Evolutionary conservation across 37 sponge, comb jelly and placozoan species (phyloP).

Genomic region (Chondrosia reniformis): DNA sequence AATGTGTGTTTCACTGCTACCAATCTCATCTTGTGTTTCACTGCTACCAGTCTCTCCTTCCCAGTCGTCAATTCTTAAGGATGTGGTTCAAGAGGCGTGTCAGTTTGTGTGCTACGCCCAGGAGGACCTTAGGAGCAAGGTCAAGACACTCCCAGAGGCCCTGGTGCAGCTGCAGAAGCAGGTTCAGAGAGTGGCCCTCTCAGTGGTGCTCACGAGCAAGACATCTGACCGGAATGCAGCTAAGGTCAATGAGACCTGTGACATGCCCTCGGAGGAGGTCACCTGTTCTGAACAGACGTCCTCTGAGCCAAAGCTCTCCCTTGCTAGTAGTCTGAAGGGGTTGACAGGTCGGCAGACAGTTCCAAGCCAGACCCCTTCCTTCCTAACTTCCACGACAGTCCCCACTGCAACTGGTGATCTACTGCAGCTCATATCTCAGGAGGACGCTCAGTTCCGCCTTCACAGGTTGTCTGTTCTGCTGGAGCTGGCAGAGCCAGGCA

Average conservation of each 20-base stretch:
- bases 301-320: background rate
- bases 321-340: background rate
- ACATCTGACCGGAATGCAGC: background rate
- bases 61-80: conserved; percentile 25
- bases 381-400: background rate
- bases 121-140: conserved; percentile 22
- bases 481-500: conserved; percentile 64
- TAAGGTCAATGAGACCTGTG: background rate
- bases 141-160: background rate
- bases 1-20: background rate
- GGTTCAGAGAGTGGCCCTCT: conserved; percentile 63
- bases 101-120: conserved; percentile 47
- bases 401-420: background rate
- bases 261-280: conserved; percentile 1
- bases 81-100: conserved; percentile 36
- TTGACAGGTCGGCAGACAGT: background rate
- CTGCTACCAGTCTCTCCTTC: background rate
- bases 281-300: background rate
- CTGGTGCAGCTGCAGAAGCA: conserved; percentile 56
- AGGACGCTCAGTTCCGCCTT: conserved; percentile 25
- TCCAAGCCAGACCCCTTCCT: no score
- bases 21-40: background rate
- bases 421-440: background rate
- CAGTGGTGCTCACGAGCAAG: conserved; percentile 36
- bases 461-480: conserved; percentile 51